Evolutionary conservation across 2,888 invertebrate genomes (phyloP), one percentile per base, ranked within the genome.

Genomic region (Anagyrus pseudococci): DNA sequence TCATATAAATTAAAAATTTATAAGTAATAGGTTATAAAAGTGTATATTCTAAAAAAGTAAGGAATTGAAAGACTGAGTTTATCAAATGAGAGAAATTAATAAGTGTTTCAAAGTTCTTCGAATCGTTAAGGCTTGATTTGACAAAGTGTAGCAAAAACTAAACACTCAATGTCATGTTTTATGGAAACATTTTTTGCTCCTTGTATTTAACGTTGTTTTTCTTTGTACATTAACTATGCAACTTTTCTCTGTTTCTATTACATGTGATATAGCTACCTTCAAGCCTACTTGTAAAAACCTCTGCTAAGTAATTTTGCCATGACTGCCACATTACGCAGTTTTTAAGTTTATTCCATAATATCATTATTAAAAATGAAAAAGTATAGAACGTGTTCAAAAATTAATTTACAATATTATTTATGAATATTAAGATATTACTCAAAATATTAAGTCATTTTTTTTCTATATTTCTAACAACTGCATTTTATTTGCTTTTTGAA

Each of bases 11-110:
- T 58, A 53, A 44, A 33, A 22, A 4, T 44, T 46, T 22, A 23
- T 46, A n/a, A 33, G 15, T 41, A 19, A 37, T 29, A 33, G 26
- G 17, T 62, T 47, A 58, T 19, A 56, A n/a, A 43, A 49, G 33
- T 29, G 10, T 10, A 64, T n/a, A 64, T 53, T 59, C 44, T 54
- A 59, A 64, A 67, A 13, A 40, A 52, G 29, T 44, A 56, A 58
- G 46, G 37, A 64, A 64, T 54, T 61, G 56, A 40, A 55, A 68
- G 66, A 68, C 62, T 68, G 66, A 68, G 55, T 58, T 60, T 41
- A 58, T 37, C 43, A 58, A 61, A 58, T 37, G n/a, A 61, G 52
- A 41, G 53, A 43, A 49, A 29, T 37, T 53, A 13, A 59, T n/a
- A n/a, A 37, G 7, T 13, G 20, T 48, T 29, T 17, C 15, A 49